These are phyloP conservation scores for Drosophila lutescens DNA, from an alignment of 2,888 invertebrate species.

Conservation along the genomic window DNA sequence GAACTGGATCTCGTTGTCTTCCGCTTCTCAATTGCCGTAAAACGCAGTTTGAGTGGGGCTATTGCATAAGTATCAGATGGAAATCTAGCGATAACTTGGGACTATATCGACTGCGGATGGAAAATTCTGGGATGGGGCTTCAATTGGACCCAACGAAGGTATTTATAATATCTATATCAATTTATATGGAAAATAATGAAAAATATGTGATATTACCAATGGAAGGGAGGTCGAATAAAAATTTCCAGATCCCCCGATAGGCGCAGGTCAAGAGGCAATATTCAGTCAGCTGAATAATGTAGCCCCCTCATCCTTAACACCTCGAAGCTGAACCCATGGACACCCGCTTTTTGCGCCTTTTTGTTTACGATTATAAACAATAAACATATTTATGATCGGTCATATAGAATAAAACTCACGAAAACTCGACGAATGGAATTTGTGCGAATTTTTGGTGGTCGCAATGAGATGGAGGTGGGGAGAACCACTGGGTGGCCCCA, in stretches of 20 bases:
- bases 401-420: slow-evolving; percentile 48
- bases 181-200: too few species aligned
- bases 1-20: slow-evolving; percentile 41
- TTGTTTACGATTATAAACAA: slow-evolving; percentile 57
- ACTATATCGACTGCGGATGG: not conserved
- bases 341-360: slow-evolving; percentile 7
- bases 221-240: not conserved
- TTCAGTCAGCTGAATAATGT: not conserved
- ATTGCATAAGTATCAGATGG: slow-evolving; percentile 29
- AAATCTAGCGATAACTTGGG: slow-evolving; percentile 2
- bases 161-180: too few species aligned
- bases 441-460: slow-evolving; percentile 41
- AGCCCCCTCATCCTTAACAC: slow-evolving; percentile 2
- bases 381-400: slow-evolving; percentile 59
- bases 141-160: not conserved
- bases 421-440: slow-evolving; percentile 32
- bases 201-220: too few species aligned
- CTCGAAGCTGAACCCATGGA: slow-evolving; percentile 13
- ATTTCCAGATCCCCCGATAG: slow-evolving; percentile 8
- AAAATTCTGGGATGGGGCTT: not conserved
- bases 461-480: not conserved
- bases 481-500: slow-evolving; percentile 26
- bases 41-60: slow-evolving; percentile 25
- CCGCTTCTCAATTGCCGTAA: slow-evolving; percentile 39
- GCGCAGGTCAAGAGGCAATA: slow-evolving; percentile 26